A percentile compares a stretch with the other conserved stretches of the same genome.
These are phyloP conservation scores for Microtus obscurus DNA, from an alignment of 2,797 vertebrate species.

Conservation along the genomic window DNA sequence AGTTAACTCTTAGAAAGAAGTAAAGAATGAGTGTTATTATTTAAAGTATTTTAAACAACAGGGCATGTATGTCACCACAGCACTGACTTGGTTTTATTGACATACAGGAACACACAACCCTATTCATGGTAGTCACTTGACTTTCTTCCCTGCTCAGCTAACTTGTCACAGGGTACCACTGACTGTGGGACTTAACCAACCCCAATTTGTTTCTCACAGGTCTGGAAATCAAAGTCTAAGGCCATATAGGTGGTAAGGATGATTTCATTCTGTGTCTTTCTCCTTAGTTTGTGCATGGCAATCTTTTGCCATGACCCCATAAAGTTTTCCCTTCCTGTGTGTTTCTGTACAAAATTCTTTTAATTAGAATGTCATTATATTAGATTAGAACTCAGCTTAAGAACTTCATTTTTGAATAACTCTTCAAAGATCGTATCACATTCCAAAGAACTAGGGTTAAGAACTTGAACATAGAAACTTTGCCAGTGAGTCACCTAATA, in stretches of 20 bases:
- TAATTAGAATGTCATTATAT: not conserved
- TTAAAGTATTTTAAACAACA: not conserved
- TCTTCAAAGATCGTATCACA: not conserved
- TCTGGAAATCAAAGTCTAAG: not conserved
- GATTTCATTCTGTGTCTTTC: not conserved
- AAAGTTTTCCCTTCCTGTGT: not conserved
- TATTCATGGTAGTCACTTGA: not conserved
- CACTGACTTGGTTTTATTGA: not conserved
- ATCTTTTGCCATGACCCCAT: not conserved
- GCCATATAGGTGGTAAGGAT: not conserved
- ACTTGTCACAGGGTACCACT: not conserved
- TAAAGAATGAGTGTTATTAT: not conserved
- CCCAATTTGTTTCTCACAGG: not conserved
- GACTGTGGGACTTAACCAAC: not conserved
- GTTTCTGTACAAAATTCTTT: not conserved
- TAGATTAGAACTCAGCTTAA: not conserved
- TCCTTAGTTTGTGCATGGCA: not conserved
- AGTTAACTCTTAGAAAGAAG: not conserved
- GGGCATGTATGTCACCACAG: not conserved
- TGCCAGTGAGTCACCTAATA: not conserved
- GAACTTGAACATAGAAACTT: not conserved
- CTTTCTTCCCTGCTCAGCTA: not conserved
- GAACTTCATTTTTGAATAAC: not conserved
- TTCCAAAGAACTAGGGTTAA: not conserved
- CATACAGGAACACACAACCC: not conserved